Conservation (phyloP, 2,888 invertebrate species). For the Drosophila rellima region DNA sequence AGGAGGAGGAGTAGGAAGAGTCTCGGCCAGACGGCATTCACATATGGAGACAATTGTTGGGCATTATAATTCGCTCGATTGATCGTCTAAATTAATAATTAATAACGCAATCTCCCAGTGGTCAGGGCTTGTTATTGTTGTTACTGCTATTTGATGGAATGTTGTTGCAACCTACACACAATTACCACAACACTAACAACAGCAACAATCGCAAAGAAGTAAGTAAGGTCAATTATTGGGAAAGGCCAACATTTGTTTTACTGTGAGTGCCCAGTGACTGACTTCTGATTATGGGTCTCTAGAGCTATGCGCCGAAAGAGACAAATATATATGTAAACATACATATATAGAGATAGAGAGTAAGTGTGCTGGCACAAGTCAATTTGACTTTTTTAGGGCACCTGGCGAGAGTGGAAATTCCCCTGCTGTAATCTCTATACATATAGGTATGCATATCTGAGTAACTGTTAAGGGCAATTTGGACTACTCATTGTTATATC, state of each 20-base stretch:
- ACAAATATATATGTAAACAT: too few relatives aligned
- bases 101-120: constrained; percentile 56
- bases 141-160: constrained; percentile 34
- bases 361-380: constrained; percentile 9
- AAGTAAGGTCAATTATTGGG: constrained; percentile 70
- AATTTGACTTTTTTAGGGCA: constrained; percentile 27
- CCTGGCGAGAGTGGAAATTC: constrained; percentile 30
- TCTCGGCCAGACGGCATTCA: constrained; percentile 21
- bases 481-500: constrained; percentile 23
- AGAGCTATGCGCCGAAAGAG: constrained; percentile 17
- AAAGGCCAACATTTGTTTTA: constrained; percentile 60
- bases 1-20: background rate
- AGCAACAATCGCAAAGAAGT: constrained; percentile 15
- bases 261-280: constrained; percentile 43
- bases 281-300: constrained; percentile 42
- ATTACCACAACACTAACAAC: constrained; percentile 47
- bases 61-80: constrained; percentile 55
- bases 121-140: constrained; percentile 29
- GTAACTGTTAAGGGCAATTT: background rate
- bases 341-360: background rate
- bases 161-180: constrained; percentile 44
- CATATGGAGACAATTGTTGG: constrained; percentile 45
- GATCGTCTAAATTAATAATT: constrained; percentile 67
- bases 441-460: constrained; percentile 3
- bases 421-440: constrained; percentile 2